Base-by-base conservation (phyloP, 2,888 invertebrate genomes). In the Ischnura elegans region DNA sequence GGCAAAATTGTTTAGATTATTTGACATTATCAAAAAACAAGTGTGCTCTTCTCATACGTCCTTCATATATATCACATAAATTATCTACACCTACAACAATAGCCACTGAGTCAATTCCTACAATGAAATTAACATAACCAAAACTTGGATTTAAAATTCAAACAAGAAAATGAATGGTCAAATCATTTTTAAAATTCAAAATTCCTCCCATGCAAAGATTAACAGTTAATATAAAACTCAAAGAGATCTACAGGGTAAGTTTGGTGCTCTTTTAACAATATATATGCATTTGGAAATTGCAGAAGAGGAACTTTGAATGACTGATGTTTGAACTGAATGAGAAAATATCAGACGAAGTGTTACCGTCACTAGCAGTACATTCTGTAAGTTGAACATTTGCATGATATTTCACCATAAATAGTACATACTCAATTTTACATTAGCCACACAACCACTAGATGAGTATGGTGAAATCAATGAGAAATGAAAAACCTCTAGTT, bases 31-130 rank as follows among this genome's bases (percentile, higher is more conserved):
- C 43, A 90, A 90, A 87, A 90, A 90, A 90, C 90, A 90, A 61
- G 61, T 90, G 90, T 90, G 90, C 90, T 90, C 43, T 45, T 61
- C 66, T 42, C 66, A 55, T 61, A 61, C 43, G 43, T 61, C 43
- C 90, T 90, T 66, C 90, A 45, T 90, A 90, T 61, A 90, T 90
- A 90, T 66, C 90, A 90, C 90, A 87, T 87, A 90, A 90, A 90
- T 61, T 61, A 90, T 90, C 61, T 66, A 55, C n/a, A 90, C 42
- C 61, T 90, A 90, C n/a, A 61, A 36, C 90, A 90, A 61, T 90
- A 90, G 43, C 90, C 61, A 61, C 61, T 42, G 87, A 87, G 61
- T 90, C 61, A 61, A 90, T 43, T 66, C 55, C 43, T 61, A 25
- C 10, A 61, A n/a, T 55, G 42, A 66, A 90, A 51, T 61, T 42